phyloP scores from a whole-genome alignment of 2,113 vertebrate species.

The Apistogramma diplotaenia region DNA sequence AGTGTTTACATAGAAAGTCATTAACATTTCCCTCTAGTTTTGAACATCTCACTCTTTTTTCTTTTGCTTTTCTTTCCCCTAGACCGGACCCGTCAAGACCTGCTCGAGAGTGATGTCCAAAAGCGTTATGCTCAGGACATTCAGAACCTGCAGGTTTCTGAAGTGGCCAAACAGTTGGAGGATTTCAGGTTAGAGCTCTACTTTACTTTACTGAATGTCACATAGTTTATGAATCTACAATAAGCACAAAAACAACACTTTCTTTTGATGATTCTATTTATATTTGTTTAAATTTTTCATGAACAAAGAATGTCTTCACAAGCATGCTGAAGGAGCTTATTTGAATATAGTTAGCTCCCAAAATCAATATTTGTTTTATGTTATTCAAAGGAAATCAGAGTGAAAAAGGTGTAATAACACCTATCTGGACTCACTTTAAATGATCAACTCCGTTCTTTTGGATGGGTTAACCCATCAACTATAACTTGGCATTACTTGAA shows the following conservation, averaged over 20 bases:
- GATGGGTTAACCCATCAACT: not conserved
- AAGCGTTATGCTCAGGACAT: constrained; percentile 72
- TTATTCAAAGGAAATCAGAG: not conserved
- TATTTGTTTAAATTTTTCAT: not conserved
- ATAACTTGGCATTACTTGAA: not conserved
- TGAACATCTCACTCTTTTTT: not conserved
- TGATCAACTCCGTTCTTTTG: not conserved
- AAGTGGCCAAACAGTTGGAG: constrained; percentile 82
- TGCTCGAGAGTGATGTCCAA: constrained; percentile 83
- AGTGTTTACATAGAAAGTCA: not conserved
- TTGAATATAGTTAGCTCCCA: not conserved
- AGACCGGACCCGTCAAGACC: constrained; percentile 84
- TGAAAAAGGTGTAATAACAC: not conserved
- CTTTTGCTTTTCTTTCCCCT: not conserved
- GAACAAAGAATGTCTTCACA: not conserved
- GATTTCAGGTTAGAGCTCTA: constrained; percentile 80
- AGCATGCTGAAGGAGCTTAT: not conserved
- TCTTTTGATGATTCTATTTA: not conserved
- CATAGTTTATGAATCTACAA: not conserved
- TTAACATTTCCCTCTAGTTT: not conserved
- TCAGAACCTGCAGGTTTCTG: constrained; percentile 64
- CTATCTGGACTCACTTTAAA: not conserved
- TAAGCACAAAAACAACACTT: not conserved
- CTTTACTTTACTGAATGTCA: not conserved
- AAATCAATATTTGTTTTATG: not conserved